A percentile compares a stretch with the other conserved stretches of the same genome.
These are phyloP conservation scores for Platypus cylindrus DNA, from an alignment of 2,888 invertebrate genomes.

Conservation along the genomic window DNA sequence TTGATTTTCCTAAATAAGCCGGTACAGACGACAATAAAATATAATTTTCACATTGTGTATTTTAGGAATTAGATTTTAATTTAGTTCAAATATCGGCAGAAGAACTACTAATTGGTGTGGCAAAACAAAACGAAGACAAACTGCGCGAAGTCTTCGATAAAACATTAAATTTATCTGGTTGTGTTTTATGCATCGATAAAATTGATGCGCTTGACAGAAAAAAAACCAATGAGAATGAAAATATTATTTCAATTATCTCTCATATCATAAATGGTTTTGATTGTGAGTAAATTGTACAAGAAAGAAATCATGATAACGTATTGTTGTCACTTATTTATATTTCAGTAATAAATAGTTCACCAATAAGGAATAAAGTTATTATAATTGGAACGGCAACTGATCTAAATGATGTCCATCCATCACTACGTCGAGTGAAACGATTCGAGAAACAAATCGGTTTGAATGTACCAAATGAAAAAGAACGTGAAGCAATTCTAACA, in stretches of 20 bases:
- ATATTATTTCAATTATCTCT: no score
- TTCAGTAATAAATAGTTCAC: no score
- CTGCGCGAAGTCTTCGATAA: constrained; percentile 84
- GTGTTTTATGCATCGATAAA: constrained; percentile 89
- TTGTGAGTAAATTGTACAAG: no score
- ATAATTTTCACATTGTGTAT: no score
- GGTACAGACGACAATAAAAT: background rate
- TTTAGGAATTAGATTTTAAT: constrained; percentile 67
- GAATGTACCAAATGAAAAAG: constrained; percentile 81
- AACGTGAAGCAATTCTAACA: constrained; percentile 66
- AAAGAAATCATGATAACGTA: no score
- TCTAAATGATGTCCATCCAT: constrained; percentile 85
- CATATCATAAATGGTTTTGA: no score
- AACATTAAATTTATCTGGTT: constrained; percentile 60
- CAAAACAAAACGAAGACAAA: constrained; percentile 90
- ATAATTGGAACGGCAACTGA: constrained; percentile 94
- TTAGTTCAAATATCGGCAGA: constrained; percentile 82
- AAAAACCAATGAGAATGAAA: no score
- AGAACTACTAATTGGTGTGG: constrained; percentile 86
- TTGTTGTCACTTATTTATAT: no score
- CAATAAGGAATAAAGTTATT: constrained; percentile 54
- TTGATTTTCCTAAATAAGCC: background rate
- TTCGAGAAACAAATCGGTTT: constrained; percentile 89
- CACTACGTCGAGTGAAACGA: constrained; percentile 79
- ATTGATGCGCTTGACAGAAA: constrained; percentile 88